Percentiles rank a stretch among this genome's conserved stretches.
phyloP scores from a whole-genome alignment of 2,113 vertebrate genomes.

The Triplophysa tibetana region DNA sequence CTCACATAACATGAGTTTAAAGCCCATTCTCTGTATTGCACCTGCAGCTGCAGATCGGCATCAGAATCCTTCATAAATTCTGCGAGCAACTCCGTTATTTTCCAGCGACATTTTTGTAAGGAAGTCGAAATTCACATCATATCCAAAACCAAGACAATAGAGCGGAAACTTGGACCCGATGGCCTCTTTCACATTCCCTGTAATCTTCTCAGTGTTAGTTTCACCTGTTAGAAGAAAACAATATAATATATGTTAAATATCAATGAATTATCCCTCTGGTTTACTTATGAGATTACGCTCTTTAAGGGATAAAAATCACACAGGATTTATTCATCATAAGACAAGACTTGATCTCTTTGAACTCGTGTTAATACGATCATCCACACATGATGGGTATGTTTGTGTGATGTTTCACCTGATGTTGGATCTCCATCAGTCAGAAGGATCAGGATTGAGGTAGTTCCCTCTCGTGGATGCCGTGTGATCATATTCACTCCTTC shows the following conservation, averaged over 20 bases:
- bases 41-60: slow-evolving; percentile 81
- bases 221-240: slow-evolving; percentile 66
- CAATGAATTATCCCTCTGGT: no score
- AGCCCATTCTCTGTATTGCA: slow-evolving; percentile 46
- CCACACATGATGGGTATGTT: background rate
- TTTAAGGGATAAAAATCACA: no score
- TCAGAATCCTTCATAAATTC: slow-evolving; percentile 83
- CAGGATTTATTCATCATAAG: no score
- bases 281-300: no score
- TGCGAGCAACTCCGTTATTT: slow-evolving; percentile 76
- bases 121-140: slow-evolving; percentile 79
- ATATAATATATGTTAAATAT: no score
- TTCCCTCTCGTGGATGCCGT: slow-evolving; percentile 68
- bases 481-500: slow-evolving; percentile 81
- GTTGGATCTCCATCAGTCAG: slow-evolving; percentile 91
- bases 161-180: slow-evolving; percentile 79
- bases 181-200: slow-evolving; percentile 70
- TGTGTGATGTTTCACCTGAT: slow-evolving; percentile 64
- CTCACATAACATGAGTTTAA: background rate
- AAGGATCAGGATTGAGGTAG: slow-evolving; percentile 86
- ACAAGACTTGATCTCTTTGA: no score
- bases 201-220: slow-evolving; percentile 70
- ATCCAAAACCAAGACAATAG: slow-evolving; percentile 85
- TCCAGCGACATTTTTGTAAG: slow-evolving; percentile 80
- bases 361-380: no score